Conservation (phyloP, 2,797 vertebrate species). For the Enteromius radiatus region DNA sequence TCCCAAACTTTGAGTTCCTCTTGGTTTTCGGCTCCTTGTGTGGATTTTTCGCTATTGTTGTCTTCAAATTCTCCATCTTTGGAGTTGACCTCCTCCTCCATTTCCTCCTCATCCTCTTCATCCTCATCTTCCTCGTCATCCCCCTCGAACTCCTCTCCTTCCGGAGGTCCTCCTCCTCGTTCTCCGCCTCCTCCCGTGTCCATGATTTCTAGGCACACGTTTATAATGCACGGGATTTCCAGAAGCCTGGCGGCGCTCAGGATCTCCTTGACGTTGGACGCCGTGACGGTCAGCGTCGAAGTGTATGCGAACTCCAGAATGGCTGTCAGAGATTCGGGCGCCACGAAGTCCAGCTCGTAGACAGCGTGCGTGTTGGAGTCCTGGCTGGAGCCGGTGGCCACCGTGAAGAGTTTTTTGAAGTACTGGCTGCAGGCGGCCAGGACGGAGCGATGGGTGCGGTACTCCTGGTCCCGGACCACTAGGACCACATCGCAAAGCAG, state of each 20-base stretch:
- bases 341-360: conserved; percentile 98
- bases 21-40: conserved; percentile 80
- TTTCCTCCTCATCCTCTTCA: conserved; percentile 87
- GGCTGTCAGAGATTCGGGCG: conserved; percentile 93
- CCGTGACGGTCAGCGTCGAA: conserved; percentile 94
- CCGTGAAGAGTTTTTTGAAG: conserved; percentile 98
- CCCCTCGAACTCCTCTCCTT: conserved; percentile 79
- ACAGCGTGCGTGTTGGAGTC: conserved; percentile 84
- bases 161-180: conserved; percentile 74
- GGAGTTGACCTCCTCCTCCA: conserved; percentile 76
- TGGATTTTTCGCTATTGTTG: conserved; percentile 83
- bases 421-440: conserved; percentile 98
- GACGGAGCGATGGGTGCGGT: conserved; percentile 92
- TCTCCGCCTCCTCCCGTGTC: conserved; percentile 81
- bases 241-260: conserved; percentile 92
- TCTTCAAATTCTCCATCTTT: conserved; percentile 86
- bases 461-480: conserved; percentile 94
- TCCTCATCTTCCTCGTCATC: conserved; percentile 86
- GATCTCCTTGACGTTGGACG: conserved; percentile 94
- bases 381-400: conserved; percentile 80
- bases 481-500: conserved; percentile 96
- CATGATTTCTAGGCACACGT: conserved; percentile 97
- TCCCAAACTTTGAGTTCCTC: conserved; percentile 70
- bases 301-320: conserved; percentile 99
- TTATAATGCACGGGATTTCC: conserved; percentile 96